phyloP scores from a whole-genome alignment of 2,113 vertebrate genomes.

The Cepphus grylle region DNA sequence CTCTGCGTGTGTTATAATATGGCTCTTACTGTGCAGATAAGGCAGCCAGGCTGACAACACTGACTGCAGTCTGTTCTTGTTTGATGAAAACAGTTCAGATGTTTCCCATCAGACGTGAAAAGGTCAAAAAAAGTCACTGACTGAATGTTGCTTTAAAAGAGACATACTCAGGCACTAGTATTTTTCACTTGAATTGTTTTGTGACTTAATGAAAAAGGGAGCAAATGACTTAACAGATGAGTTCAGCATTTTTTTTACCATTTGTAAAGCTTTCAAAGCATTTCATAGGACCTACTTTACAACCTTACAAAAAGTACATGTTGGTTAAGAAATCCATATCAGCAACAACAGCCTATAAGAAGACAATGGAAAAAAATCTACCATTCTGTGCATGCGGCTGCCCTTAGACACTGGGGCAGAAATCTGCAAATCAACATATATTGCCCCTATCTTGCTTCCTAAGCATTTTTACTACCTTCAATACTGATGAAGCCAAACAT shows the following conservation, averaged over 20 bases:
- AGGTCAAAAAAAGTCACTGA: background rate
- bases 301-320: background rate
- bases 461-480: background rate
- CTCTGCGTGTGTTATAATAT: background rate
- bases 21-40: background rate
- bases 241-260: background rate
- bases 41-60: background rate
- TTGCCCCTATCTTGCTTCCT: background rate
- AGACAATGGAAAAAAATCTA: background rate
- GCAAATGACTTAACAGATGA: background rate
- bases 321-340: background rate
- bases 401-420: background rate
- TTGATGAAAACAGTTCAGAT: background rate
- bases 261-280: background rate
- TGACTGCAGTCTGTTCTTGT: background rate
- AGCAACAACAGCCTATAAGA: background rate
- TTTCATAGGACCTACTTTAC: background rate
- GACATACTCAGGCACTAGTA: background rate
- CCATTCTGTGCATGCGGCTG: background rate
- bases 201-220: background rate
- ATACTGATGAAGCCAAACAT: background rate
- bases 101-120: background rate
- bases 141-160: background rate
- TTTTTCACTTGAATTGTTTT: background rate
- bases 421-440: background rate